These are phyloP conservation scores for Heterohyrax brucei DNA, from an alignment of 2,797 vertebrate genomes.

Conservation along the genomic window DNA sequence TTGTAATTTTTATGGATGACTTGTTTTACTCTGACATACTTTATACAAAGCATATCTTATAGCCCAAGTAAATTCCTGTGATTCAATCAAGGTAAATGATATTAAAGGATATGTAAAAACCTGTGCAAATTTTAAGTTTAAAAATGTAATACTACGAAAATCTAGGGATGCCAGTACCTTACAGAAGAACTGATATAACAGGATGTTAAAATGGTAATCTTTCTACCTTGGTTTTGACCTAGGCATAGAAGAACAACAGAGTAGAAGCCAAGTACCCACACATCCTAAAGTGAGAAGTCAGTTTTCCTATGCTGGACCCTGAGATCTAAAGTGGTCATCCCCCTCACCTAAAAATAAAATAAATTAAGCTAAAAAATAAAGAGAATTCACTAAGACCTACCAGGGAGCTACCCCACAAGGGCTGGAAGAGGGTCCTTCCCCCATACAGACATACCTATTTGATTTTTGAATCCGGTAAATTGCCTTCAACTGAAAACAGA, in stretches of 20 bases:
- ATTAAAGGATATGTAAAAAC: slow-evolving; percentile 7
- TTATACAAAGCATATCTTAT: background rate
- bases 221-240: background rate
- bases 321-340: background rate
- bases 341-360: background rate
- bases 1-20: slow-evolving; percentile 45
- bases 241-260: background rate
- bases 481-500: background rate
- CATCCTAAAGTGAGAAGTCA: background rate
- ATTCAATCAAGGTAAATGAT: slow-evolving; percentile 16
- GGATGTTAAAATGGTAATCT: slow-evolving; percentile 20
- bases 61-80: background rate
- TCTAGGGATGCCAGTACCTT: background rate
- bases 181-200: background rate
- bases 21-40: background rate
- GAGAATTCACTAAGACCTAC: background rate
- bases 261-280: background rate
- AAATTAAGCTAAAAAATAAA: background rate
- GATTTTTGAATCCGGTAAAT: background rate
- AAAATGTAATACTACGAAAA: slow-evolving; percentile 21
- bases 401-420: background rate
- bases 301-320: background rate
- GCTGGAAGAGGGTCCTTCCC: background rate
- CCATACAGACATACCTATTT: background rate
- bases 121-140: background rate